Conservation (phyloP, 1,140 invertebrate species). For the Rhizoglyphus robini region DNA sequence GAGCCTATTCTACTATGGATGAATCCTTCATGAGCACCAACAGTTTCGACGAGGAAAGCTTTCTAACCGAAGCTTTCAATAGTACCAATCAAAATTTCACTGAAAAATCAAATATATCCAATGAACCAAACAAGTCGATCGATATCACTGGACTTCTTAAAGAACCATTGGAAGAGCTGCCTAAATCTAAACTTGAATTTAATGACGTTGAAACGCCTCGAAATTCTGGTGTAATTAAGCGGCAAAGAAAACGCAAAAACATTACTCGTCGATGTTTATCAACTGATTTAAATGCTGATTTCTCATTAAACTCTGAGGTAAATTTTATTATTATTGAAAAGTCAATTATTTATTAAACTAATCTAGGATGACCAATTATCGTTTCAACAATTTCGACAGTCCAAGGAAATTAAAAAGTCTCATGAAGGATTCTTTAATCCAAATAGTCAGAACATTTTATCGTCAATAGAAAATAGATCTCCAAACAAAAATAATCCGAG, state of each 20-base stretch:
- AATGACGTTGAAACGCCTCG: slow-evolving; percentile 1
- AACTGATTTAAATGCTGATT: neutral
- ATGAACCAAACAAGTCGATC: neutral
- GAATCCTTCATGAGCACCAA: slow-evolving; percentile 8
- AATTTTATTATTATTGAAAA: neutral
- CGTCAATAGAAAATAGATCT: slow-evolving; percentile 1
- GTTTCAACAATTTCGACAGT: neutral
- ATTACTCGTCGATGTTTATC: slow-evolving; percentile 18
- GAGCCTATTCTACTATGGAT: neutral
- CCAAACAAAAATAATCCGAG: neutral
- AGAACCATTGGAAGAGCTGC: neutral
- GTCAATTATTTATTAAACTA: neutral
- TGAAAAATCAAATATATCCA: neutral
- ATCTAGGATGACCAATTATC: neutral
- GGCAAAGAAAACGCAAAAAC: slow-evolving; percentile 6
- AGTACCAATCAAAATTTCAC: neutral
- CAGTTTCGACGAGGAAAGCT: slow-evolving; percentile 1
- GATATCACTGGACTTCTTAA: neutral
- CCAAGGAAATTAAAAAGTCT: neutral
- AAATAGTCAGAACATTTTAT: neutral
- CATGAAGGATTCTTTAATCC: neutral
- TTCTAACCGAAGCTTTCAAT: neutral
- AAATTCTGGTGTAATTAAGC: neutral
- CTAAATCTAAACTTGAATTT: slow-evolving; percentile 11
- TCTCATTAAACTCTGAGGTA: neutral